phyloP scores from a whole-genome alignment of 1,140 invertebrate genomes.

The Anoplolepis gracilipes region DNA sequence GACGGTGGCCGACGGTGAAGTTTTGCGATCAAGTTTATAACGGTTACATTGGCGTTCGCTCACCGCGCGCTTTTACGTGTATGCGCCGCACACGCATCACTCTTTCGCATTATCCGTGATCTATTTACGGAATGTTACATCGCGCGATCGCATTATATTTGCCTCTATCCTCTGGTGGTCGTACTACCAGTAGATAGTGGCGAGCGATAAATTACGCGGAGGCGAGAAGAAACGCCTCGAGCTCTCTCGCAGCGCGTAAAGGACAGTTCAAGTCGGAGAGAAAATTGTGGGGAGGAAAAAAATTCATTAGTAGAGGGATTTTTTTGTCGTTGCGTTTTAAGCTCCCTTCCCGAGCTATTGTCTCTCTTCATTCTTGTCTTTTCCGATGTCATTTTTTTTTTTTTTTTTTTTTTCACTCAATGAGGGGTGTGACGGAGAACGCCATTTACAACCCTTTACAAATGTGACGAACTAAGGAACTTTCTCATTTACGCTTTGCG shows the following conservation, averaged over 20 bases:
- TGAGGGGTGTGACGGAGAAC: not conserved
- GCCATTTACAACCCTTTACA: not conserved
- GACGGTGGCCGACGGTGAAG: constrained; percentile 20
- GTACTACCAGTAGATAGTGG: not conserved
- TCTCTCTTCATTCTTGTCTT: constrained; percentile 22
- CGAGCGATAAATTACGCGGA: constrained; percentile 45
- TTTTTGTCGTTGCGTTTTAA: constrained; percentile 14
- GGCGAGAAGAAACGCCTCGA: constrained; percentile 35
- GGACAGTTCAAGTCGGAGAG: constrained; percentile 4
- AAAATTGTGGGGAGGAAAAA: not conserved
- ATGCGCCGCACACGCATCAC: constrained; percentile 25
- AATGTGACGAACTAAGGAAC: not conserved
- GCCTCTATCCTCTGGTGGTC: constrained; percentile 25
- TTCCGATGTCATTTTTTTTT: constrained; percentile 1
- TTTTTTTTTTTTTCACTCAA: constrained; percentile 5
- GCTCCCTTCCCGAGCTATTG: not conserved
- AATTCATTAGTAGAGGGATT: constrained; percentile 36
- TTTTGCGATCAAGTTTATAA: constrained; percentile 51
- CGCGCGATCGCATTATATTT: constrained; percentile 53
- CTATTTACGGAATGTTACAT: constrained; percentile 59
- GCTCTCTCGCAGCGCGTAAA: constrained; percentile 14
- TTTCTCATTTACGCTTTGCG: constrained; percentile 13
- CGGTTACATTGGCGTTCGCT: constrained; percentile 21
- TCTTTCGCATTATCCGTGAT: constrained; percentile 56
- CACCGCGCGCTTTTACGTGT: constrained; percentile 14